phyloP scores from a whole-genome alignment of 2,797 vertebrate genomes.

The Pantherophis vulpinus region DNA sequence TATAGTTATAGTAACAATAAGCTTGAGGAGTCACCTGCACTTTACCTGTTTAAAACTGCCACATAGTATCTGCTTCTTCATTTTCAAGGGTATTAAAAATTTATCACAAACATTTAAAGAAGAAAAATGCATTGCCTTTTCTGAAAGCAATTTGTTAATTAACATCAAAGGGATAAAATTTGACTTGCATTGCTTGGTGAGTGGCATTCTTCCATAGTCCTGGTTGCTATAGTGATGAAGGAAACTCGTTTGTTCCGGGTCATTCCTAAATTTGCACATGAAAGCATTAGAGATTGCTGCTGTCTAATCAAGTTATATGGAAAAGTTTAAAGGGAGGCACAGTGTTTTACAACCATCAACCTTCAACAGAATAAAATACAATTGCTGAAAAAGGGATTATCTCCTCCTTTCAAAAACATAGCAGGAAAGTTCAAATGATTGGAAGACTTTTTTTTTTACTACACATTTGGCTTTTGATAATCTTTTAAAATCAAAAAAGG shows the following conservation, averaged over 20 bases:
- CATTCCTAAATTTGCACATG: constrained; percentile 80
- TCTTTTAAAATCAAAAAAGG: constrained; percentile 61
- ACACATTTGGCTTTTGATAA: constrained; percentile 53
- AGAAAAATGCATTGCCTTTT: constrained; percentile 74
- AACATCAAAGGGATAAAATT: constrained; percentile 80
- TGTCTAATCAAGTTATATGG: constrained; percentile 82
- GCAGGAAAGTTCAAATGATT: constrained; percentile 65
- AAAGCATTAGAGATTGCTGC: constrained; percentile 78
- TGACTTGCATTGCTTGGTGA: constrained; percentile 77
- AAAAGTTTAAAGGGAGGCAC: constrained; percentile 77
- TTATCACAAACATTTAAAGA: constrained; percentile 74
- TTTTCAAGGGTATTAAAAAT: constrained; percentile 68
- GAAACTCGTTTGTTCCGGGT: constrained; percentile 78
- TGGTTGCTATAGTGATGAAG: constrained; percentile 79
- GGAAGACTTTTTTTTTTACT: constrained; percentile 62
- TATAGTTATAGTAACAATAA: background rate
- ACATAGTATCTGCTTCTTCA: constrained; percentile 44
- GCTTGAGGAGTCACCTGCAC: background rate
- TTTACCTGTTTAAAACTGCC: constrained; percentile 35
- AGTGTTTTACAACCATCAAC: constrained; percentile 70
- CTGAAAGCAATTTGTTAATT: constrained; percentile 81
- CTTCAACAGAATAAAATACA: constrained; percentile 69
- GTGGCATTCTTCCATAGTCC: constrained; percentile 80
- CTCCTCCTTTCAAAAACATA: constrained; percentile 66
- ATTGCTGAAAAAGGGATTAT: constrained; percentile 69